A percentile compares a stretch with the other conserved stretches of the same genome.
Conservation (phyloP, 2,888 invertebrate genomes). For the Dicyrtomina minuta region DNA sequence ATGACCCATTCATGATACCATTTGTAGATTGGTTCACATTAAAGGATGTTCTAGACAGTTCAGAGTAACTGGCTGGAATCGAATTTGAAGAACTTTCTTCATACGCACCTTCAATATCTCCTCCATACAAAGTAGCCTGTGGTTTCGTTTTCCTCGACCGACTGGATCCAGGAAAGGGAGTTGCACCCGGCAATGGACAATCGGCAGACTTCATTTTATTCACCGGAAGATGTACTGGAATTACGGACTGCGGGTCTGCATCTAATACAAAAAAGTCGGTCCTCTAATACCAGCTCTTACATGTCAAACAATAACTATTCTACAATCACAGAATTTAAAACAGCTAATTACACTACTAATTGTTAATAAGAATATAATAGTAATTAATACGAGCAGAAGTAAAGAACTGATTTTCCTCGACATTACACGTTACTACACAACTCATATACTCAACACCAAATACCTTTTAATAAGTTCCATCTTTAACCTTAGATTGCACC, state of each 20-base stretch:
- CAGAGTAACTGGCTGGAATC: background rate
- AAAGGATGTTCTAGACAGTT: too few relatives aligned
- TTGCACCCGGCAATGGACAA: constrained; percentile 46
- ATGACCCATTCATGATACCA: too few relatives aligned
- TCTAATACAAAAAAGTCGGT: constrained; percentile 7
- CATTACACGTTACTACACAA: too few relatives aligned
- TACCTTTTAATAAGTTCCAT: too few relatives aligned
- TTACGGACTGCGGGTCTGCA: constrained; percentile 36
- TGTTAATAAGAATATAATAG: background rate
- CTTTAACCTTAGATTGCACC: too few relatives aligned
- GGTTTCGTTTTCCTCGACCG: constrained; percentile 45
- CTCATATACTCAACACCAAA: too few relatives aligned
- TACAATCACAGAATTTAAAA: background rate
- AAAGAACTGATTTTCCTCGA: too few relatives aligned
- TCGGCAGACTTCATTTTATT: constrained; percentile 43
- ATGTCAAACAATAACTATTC: background rate
- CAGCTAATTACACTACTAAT: background rate
- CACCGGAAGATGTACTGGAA: constrained; percentile 45
- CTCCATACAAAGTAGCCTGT: constrained; percentile 31
- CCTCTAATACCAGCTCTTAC: too few relatives aligned
- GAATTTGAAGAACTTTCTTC: background rate
- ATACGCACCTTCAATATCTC: constrained; percentile 16
- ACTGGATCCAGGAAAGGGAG: constrained; percentile 12
- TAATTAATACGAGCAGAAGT: too few relatives aligned
- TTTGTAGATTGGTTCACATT: too few relatives aligned